Percentiles rank a stretch among this genome's conserved stretches.
Conservation (phyloP, 2,888 invertebrate species). For the Tholera decimalis region DNA sequence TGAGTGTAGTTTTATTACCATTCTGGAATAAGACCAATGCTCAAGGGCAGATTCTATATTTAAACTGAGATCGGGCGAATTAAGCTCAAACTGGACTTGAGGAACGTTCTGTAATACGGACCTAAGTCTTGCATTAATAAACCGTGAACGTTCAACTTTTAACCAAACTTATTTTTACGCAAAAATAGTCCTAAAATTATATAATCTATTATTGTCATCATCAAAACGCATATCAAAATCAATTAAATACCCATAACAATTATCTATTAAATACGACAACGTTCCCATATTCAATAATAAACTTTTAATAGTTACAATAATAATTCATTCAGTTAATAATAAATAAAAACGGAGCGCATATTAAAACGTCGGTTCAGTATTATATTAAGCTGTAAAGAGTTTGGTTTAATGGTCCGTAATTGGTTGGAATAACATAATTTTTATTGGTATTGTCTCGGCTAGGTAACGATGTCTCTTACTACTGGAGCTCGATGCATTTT, state of each 20-base stretch:
- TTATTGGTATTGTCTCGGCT: constrained; percentile 86
- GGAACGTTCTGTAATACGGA: no score
- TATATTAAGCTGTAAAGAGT: constrained; percentile 84
- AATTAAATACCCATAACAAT: constrained; percentile 53
- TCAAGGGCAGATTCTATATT: no score
- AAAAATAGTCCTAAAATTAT: background rate
- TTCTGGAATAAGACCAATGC: no score
- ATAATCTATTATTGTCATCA: constrained; percentile 8
- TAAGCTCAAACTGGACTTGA: no score
- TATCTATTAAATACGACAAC: constrained; percentile 57
- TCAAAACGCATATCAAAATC: constrained; percentile 45
- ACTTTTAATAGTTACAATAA: constrained; percentile 64
- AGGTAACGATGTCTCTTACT: constrained; percentile 71
- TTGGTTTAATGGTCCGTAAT: constrained; percentile 86
- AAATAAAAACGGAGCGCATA: constrained; percentile 69
- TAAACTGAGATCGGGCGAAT: no score
- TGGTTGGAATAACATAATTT: constrained; percentile 86
- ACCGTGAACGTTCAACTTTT: background rate
- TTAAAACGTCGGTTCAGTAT: constrained; percentile 73
- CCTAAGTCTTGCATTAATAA: no score
- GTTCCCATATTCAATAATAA: constrained; percentile 60
- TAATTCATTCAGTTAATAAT: constrained; percentile 69
- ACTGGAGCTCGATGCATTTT: constrained; percentile 71
- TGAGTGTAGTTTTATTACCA: no score
- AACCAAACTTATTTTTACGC: background rate